Evolutionary conservation across 2,888 invertebrate species (phyloP).

Genomic region (Ophioninae sp.): DNA sequence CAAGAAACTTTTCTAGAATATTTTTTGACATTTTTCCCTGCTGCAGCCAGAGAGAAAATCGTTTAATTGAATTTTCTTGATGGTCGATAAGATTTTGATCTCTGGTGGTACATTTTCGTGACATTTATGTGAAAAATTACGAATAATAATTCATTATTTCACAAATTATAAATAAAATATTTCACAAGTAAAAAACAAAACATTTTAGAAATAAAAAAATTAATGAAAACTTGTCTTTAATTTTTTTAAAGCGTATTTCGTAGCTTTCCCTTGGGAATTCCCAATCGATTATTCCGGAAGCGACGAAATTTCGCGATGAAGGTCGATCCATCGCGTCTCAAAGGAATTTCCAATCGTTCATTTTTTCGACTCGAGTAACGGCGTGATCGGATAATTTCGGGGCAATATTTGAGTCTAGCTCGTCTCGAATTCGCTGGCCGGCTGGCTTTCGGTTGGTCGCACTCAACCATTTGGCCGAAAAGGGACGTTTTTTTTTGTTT

Average conservation of each 20-base stretch:
- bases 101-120: too few relatives aligned
- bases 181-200: not conserved
- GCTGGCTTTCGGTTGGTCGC: not conserved
- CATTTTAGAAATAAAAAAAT: not conserved
- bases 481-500: not conserved
- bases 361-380: slow-evolving; percentile 11
- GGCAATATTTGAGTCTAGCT: slow-evolving; percentile 40
- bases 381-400: slow-evolving; percentile 42
- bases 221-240: not conserved
- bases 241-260: not conserved
- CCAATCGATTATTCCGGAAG: not conserved
- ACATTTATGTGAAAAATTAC: too few relatives aligned
- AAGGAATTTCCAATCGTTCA: not conserved
- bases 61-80: too few relatives aligned
- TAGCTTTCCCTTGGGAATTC: not conserved
- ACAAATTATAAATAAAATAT: too few relatives aligned
- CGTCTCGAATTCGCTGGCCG: not conserved
- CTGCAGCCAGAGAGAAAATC: too few relatives aligned
- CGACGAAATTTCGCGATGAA: not conserved
- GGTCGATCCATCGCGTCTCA: not conserved
- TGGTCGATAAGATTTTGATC: too few relatives aligned
- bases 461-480: slow-evolving; percentile 6
- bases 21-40: too few relatives aligned
- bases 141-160: too few relatives aligned
- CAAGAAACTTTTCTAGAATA: too few relatives aligned